Percentiles rank a stretch among this genome's conserved stretches.
These are phyloP conservation scores for Idaea straminata DNA, from an alignment of 2,888 invertebrate genomes.

Conservation along the genomic window DNA sequence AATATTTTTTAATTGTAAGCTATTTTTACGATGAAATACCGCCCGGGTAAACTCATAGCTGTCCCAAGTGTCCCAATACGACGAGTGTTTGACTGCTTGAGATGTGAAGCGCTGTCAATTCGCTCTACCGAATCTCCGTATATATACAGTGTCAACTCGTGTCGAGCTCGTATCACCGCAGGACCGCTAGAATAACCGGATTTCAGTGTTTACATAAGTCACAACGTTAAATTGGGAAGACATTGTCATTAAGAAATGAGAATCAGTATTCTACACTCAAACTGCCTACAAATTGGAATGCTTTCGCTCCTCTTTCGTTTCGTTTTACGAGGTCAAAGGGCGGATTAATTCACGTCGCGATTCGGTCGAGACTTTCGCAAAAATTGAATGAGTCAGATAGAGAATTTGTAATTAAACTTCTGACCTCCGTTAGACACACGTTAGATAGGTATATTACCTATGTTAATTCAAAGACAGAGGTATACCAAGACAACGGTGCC, in stretches of 20 bases:
- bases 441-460: neutral
- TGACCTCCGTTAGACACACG: constrained; percentile 4
- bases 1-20: neutral
- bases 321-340: constrained; percentile 1
- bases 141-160: constrained; percentile 15
- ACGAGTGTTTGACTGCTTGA: constrained; percentile 3
- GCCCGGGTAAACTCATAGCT: neutral
- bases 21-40: neutral
- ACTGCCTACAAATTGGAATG: neutral
- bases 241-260: constrained; percentile 7
- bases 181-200: constrained; percentile 4
- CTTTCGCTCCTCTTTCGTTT: neutral
- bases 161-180: constrained; percentile 11
- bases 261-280: constrained; percentile 2
- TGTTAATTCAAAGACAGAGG: constrained; percentile 29
- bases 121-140: constrained; percentile 5
- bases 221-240: neutral
- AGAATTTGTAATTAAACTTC: neutral
- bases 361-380: neutral
- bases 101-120: constrained; percentile 11
- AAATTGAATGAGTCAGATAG: neutral
- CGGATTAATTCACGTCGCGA: constrained; percentile 3
- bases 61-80: neutral
- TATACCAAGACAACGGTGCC: constrained; percentile 41
- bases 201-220: neutral